These are phyloP conservation scores for Pedetes capensis DNA, from an alignment of 2,113 vertebrate species.

Conservation along the genomic window DNA sequence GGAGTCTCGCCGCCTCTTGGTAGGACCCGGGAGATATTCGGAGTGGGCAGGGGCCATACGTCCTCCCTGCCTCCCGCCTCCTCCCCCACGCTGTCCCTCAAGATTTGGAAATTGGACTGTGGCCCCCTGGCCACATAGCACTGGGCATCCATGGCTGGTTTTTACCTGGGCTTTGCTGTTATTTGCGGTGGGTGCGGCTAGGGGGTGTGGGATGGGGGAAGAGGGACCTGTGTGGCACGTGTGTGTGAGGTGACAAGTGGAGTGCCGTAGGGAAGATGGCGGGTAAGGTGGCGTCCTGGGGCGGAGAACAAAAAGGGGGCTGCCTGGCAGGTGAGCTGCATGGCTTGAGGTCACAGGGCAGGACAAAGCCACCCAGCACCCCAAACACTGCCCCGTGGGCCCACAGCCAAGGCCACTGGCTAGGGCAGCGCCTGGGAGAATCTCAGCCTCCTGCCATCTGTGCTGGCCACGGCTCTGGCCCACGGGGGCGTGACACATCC, in stretches of 20 bases:
- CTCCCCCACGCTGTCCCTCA: background rate
- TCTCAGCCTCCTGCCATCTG: slow-evolving; percentile 37
- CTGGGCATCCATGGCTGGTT: background rate
- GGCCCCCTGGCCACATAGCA: background rate
- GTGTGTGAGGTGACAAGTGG: background rate
- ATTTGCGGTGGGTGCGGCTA: background rate
- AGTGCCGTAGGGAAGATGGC: background rate
- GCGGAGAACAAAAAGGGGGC: background rate
- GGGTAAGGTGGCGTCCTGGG: background rate
- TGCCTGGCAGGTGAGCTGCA: background rate
- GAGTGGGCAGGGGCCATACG: background rate
- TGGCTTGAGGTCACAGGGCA: background rate
- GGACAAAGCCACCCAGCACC: background rate
- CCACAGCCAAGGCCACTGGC: background rate
- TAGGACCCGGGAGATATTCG: background rate
- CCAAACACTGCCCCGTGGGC: background rate
- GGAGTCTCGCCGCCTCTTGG: background rate
- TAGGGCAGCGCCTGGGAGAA: background rate
- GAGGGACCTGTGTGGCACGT: background rate
- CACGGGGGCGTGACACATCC: background rate
- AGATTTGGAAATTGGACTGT: background rate
- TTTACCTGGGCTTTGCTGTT: background rate
- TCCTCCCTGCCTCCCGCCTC: too few species aligned
- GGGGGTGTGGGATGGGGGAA: background rate
- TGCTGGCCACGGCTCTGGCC: background rate